Percentiles rank a stretch among this genome's conserved stretches.
phyloP scores from a whole-genome alignment of 2,888 invertebrate genomes.

The Macrosoma leucophasiata region DNA sequence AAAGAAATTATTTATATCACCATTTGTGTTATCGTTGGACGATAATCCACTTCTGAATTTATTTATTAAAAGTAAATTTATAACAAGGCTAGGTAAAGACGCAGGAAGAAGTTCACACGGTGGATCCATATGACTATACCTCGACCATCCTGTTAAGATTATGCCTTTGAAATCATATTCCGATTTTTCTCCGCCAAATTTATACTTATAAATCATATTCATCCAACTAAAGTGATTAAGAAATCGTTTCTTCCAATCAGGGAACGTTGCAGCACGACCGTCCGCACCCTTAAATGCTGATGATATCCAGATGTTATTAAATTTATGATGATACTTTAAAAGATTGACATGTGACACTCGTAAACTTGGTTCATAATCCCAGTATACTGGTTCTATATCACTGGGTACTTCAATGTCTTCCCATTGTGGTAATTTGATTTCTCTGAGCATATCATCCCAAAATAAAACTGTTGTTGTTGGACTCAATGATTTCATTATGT shows the following conservation, averaged over 20 bases:
- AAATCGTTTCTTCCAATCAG: constrained; percentile 78
- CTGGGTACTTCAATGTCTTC: constrained; percentile 52
- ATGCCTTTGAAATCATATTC: constrained; percentile 74
- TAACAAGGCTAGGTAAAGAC: constrained; percentile 77
- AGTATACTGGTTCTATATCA: constrained; percentile 80
- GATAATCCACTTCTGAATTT: constrained; percentile 37
- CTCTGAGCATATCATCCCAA: constrained; percentile 89
- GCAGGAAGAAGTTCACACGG: constrained; percentile 79
- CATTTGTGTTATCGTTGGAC: constrained; percentile 13
- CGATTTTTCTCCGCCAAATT: constrained; percentile 40
- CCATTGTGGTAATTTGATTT: constrained; percentile 64
- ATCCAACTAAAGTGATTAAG: constrained; percentile 85
- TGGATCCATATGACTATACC: constrained; percentile 80
- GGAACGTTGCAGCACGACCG: constrained; percentile 63
- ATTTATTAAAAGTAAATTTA: constrained; percentile 71
- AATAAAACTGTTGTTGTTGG: constrained; percentile 77
- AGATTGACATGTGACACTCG: constrained; percentile 38
- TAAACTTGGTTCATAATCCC: constrained; percentile 75
- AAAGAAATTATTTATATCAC: constrained; percentile 27
- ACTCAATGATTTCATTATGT: constrained; percentile 58
- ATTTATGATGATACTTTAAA: constrained; percentile 51
- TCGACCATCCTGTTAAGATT: constrained; percentile 83
- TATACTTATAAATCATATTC: constrained; percentile 69
- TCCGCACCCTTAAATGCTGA: constrained; percentile 90
- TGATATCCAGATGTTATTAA: constrained; percentile 85